Evolutionary conservation across 2,797 vertebrate species (phyloP).

Genomic region (Darevskia mixta): DNA sequence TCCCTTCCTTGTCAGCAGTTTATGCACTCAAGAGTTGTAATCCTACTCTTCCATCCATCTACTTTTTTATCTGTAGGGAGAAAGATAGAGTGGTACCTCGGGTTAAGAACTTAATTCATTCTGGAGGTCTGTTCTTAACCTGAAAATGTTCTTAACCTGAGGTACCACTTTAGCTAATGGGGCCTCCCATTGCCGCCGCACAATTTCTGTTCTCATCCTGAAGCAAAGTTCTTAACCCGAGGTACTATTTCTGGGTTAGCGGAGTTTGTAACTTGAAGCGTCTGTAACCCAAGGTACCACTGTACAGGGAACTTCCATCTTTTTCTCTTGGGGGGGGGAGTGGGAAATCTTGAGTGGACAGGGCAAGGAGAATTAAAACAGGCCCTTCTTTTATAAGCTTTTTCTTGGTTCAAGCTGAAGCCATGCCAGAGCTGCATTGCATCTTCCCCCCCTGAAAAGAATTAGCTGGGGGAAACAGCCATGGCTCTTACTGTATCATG

Average conservation of each 20-base stretch:
- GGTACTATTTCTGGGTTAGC: too few species aligned
- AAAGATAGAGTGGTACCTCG: too few species aligned
- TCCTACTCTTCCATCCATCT: background rate
- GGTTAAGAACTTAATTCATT: too few species aligned
- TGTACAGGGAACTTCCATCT: background rate
- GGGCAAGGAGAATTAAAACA: background rate
- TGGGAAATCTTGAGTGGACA: background rate
- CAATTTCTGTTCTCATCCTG: too few species aligned
- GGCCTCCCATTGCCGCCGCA: too few species aligned
- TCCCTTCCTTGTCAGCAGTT: background rate
- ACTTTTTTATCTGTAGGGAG: background rate
- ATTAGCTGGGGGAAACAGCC: background rate
- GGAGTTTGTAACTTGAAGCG: too few species aligned
- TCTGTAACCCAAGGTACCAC: too few species aligned
- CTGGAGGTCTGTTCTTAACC: too few species aligned
- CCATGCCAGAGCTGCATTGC: background rate
- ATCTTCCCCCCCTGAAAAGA: background rate
- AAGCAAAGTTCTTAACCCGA: too few species aligned
- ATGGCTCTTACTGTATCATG: background rate
- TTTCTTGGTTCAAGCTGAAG: background rate
- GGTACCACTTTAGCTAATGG: too few species aligned
- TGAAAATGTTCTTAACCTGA: too few species aligned
- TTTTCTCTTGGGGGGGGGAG: background rate
- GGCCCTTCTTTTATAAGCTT: background rate
- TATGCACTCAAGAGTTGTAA: background rate